phyloP scores from a whole-genome alignment of 2,113 vertebrate species.

The Pelecanus crispus region DNA sequence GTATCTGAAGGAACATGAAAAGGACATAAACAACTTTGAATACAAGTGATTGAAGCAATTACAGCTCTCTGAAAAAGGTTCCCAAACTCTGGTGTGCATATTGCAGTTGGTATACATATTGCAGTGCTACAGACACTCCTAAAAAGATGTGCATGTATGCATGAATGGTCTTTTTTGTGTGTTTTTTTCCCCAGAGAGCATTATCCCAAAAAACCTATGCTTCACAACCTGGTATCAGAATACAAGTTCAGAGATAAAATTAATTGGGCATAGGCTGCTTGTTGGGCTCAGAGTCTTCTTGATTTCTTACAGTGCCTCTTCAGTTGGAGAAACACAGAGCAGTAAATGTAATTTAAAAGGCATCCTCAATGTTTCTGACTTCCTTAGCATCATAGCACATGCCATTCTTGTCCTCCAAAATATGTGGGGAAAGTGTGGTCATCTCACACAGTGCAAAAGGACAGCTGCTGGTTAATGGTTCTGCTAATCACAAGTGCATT shows the following conservation, averaged over 20 bases:
- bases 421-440: slow-evolving; percentile 2
- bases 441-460: background rate
- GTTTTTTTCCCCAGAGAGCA: background rate
- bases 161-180: background rate
- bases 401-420: slow-evolving; percentile 29
- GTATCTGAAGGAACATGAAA: background rate
- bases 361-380: slow-evolving; percentile 6
- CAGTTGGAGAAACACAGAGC: background rate
- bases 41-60: background rate
- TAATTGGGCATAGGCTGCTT: background rate
- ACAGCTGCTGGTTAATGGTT: slow-evolving; percentile 33
- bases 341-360: slow-evolving; percentile 30
- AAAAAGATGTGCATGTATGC: background rate
- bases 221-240: background rate
- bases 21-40: background rate
- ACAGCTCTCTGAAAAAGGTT: background rate
- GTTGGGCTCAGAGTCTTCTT: background rate
- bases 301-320: background rate
- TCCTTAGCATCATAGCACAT: slow-evolving; percentile 7
- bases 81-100: background rate
- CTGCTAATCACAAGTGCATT: background rate
- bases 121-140: background rate
- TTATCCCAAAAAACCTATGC: background rate
- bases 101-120: background rate
- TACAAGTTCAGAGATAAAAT: background rate